phyloP scores from a whole-genome alignment of 2,113 vertebrate species.

The Rhagologus leucostigma region DNA sequence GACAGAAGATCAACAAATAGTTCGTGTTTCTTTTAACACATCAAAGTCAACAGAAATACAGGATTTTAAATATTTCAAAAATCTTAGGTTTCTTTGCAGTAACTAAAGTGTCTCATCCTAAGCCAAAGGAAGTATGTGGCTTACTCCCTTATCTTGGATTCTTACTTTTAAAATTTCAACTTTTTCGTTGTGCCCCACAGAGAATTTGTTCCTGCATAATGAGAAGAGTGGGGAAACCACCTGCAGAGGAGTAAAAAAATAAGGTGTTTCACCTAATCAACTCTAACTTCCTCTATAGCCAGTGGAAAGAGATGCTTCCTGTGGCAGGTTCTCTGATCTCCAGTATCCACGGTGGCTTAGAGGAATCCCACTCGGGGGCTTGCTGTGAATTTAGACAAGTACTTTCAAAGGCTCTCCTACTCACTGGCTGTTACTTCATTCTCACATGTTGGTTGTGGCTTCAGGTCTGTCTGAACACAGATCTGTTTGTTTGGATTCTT shows the following conservation, averaged over 20 bases:
- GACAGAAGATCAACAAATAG: background rate
- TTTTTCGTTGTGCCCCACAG: background rate
- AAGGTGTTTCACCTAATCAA: background rate
- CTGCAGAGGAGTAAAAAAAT: background rate
- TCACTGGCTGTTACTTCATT: background rate
- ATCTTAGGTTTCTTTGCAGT: background rate
- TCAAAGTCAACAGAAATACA: background rate
- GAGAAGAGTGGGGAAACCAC: background rate
- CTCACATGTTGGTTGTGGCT: accelerated
- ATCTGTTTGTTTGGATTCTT: background rate
- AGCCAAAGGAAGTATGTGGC: background rate
- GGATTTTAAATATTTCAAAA: background rate
- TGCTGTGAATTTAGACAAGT: background rate
- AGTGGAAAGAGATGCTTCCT: background rate
- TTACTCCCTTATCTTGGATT: background rate
- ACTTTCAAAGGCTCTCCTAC: background rate
- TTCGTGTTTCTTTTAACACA: background rate
- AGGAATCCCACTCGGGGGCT: background rate
- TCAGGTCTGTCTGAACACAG: background rate
- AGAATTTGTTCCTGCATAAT: background rate
- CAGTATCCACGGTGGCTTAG: background rate
- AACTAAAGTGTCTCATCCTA: background rate
- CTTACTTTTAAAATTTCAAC: background rate
- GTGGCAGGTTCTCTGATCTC: background rate
- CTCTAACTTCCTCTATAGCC: background rate